These are phyloP conservation scores for Saimiri boliviensis DNA, from an alignment of 2,113 vertebrate species.

Conservation along the genomic window DNA sequence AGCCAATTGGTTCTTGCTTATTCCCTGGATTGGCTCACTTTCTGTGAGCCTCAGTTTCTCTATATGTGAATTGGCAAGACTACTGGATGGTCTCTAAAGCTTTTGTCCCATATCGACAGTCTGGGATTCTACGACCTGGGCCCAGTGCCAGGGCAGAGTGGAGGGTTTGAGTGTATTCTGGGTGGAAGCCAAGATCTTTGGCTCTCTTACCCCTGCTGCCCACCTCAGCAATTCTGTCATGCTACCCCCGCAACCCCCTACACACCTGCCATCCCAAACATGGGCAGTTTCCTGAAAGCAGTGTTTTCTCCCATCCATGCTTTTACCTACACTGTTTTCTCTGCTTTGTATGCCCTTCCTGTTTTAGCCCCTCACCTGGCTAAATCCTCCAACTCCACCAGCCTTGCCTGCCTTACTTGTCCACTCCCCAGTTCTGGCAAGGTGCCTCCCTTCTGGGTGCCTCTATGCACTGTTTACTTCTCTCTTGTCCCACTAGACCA, in stretches of 20 bases:
- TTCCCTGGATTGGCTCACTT: not conserved
- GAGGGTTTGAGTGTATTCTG: not conserved
- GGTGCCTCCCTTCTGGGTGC: not conserved
- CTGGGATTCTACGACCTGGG: not conserved
- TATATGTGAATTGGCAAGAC: not conserved
- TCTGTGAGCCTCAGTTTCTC: constrained; percentile 23
- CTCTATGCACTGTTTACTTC: not conserved
- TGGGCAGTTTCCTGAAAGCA: not conserved
- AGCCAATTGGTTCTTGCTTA: not conserved
- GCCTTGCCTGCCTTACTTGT: not conserved
- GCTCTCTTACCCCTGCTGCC: not conserved
- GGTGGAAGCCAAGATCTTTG: not conserved
- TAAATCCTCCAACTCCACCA: not conserved
- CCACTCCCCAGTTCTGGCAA: not conserved
- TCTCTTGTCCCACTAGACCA: not conserved
- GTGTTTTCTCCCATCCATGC: not conserved
- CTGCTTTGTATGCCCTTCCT: constrained; percentile 6
- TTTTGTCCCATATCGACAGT: not conserved
- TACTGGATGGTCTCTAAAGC: not conserved
- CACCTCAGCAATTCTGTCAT: not conserved
- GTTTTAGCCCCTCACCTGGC: not conserved
- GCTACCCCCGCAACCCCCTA: fast-evolving
- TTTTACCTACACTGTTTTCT: not conserved
- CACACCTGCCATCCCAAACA: not conserved
- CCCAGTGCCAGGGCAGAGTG: not conserved